A percentile compares a stretch with the other conserved stretches of the same genome.
phyloP scores from a whole-genome alignment of 1,140 invertebrate species.

The Cotesia typhae region DNA sequence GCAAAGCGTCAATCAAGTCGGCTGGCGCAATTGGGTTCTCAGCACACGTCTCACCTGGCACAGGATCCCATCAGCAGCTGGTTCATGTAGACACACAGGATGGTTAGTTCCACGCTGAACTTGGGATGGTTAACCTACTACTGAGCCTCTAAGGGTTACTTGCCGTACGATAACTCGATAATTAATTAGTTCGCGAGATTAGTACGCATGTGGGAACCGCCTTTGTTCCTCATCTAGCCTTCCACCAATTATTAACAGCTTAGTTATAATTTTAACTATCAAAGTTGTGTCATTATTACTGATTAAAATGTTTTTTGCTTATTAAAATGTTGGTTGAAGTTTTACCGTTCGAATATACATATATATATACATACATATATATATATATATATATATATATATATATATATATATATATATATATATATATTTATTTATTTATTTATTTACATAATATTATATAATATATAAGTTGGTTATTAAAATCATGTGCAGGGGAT shows the following conservation, averaged over 20 bases:
- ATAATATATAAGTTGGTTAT: too few species aligned
- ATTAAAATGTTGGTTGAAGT: too few species aligned
- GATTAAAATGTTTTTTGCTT: too few species aligned
- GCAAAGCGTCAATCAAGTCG: too few species aligned
- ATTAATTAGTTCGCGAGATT: conserved; percentile 56
- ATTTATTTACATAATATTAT: too few species aligned
- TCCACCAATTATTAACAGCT: neutral
- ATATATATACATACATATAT: too few species aligned
- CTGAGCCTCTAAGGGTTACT: conserved; percentile 43
- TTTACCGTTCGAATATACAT: too few species aligned
- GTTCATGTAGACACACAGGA: neutral
- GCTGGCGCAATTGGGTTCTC: neutral
- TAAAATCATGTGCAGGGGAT: too few species aligned
- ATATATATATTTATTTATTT: too few species aligned
- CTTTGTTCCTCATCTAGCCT: neutral
- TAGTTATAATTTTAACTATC: neutral
- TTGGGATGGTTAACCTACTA: conserved; percentile 42
- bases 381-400: too few species aligned
- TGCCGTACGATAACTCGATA: conserved; percentile 54
- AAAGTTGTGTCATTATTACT: too few species aligned
- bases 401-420: too few species aligned
- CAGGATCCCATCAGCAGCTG: neutral
- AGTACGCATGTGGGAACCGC: conserved; percentile 39
- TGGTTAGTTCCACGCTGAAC: conserved; percentile 41
- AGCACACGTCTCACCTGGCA: neutral